Conservation (phyloP, 2,888 invertebrate species). For the Cheilosia scutellata region DNA sequence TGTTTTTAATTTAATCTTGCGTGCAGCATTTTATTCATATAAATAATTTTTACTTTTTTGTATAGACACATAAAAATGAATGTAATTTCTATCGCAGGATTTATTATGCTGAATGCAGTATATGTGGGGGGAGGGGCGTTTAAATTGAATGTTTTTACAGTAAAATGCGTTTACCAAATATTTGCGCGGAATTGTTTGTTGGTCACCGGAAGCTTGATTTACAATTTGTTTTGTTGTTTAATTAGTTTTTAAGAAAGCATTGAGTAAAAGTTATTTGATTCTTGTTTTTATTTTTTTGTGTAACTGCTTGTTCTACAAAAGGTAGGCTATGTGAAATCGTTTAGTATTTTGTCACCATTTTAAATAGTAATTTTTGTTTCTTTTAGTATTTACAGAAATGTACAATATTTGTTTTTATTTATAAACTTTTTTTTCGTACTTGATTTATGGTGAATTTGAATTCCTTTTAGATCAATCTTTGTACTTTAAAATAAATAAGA, state of each 20-base stretch:
- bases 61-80: constrained; percentile 68
- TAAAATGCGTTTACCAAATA: constrained; percentile 64
- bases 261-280: constrained; percentile 65
- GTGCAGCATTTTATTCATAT: constrained; percentile 39
- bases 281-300: constrained; percentile 52
- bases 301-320: constrained; percentile 64
- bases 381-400: constrained; percentile 71
- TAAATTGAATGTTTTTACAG: constrained; percentile 42
- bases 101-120: constrained; percentile 19
- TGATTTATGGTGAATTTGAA: constrained; percentile 24
- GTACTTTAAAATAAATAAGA: background rate
- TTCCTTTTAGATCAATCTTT: constrained; percentile 44
- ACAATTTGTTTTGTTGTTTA: constrained; percentile 40
- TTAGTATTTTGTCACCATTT: constrained; percentile 72
- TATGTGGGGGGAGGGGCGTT: constrained; percentile 5
- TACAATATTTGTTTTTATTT: constrained; percentile 54
- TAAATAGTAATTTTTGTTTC: constrained; percentile 48
- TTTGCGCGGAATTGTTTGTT: constrained; percentile 58
- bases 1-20: constrained; percentile 33
- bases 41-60: constrained; percentile 37
- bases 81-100: constrained; percentile 42
- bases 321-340: constrained; percentile 68
- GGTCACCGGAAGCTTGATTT: constrained; percentile 70
- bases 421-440: background rate
- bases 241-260: constrained; percentile 51